Evolutionary conservation across 2,797 vertebrate genomes (phyloP), one percentile per base, ranked within the genome.

Genomic region (Coilia nasus): DNA sequence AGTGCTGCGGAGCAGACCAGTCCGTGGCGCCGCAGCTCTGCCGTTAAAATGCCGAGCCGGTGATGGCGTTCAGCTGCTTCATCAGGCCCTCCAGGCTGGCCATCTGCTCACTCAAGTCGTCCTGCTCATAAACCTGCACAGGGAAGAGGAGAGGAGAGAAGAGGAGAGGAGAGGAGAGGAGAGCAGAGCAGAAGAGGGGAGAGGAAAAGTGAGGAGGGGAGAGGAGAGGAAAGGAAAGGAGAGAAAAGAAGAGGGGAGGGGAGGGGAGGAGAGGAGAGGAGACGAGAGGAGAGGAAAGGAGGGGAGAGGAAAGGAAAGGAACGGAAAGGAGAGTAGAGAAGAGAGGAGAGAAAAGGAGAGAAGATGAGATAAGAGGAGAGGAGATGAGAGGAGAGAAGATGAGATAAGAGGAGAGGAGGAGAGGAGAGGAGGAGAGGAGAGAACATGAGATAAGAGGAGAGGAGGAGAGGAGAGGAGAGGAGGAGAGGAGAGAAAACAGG

Each of bases 1-100:
- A 60, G 44, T 78, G 50, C 17, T 28, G 81, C 23, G 56, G 64
- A 12, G 35, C 35, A 14, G 35, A 35, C 31, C 71, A 21, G 35
- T 78, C 35, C 19, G 71, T 78, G 17, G n/a, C 15, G 46, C 15
- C 84, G 57, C 0, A 12, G 83, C 85, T 28, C 2, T 86, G 31
- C 17, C 86, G 90, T 96, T 96, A 99, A 95, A 99, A 99, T 90
- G 98, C 98, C 0, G 98, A 98, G 90, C 98, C 97, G 0, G 98
- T 99, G 93, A 99, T 99, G 89, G 98, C 98, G 0, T 99, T 99
- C 82, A 99, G 97, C 89, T 99, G 98, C 93, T 99, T 98, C 98
- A 99, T 99, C 87, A 99, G 93, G 87, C 98, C 98, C 91, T 99
- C 98, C 90, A 99, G 94, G 91, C 98, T 99, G 81, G 98, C 98